Evolutionary conservation across 2,113 vertebrate species (phyloP), one percentile per base, ranked within the genome.

Genomic region (Ailurus styani): DNA sequence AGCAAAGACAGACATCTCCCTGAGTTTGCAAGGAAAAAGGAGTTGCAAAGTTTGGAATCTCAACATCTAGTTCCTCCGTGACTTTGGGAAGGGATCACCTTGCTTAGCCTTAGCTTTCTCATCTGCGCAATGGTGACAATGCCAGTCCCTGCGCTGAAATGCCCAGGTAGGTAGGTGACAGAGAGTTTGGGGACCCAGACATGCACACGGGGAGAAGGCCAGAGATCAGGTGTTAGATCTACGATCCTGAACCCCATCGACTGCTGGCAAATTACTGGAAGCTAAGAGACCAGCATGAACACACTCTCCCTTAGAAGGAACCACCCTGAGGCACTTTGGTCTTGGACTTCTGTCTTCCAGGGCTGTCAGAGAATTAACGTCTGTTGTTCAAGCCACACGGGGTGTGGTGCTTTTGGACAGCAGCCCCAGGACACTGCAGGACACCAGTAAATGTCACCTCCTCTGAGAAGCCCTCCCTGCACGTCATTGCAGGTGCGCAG

Each of bases 241-340:
- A 11, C 29, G n/a, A 13, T 11, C 45, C 25, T 3, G 27, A 10
- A 5, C 3, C 0, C 42, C 14, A 11, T 2, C 8, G 17, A 25
- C 0, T 6, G n/a, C 12, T 29, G 20, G 12, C 37, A 37, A 73
- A n/a, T 6, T 23, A n/a, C 68, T 1, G 62, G 68, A 14, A 12
- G 9, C 73, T 57, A 15, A 89, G 64, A 77, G 23, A 54, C n/a
- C 3, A 23, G 23, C 45, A 0, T 2, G 3, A 29, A 54, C 7
- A 84, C 55, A 14, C 6, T 45, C 57, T 47, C 14, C 52, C 54
- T n/a, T 27, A 10, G n/a, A 55, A 77, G 47, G 15, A n/a, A 20
- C 27, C 45, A 34, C 45, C 37, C 23, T 17, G 37, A 6, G 23
- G 25, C 8, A 47, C 50, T 14, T 13, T 23, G 64, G 40, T 50